Base-by-base conservation (phyloP, 2,888 invertebrate species). In the Laspeyria flexula region DNA sequence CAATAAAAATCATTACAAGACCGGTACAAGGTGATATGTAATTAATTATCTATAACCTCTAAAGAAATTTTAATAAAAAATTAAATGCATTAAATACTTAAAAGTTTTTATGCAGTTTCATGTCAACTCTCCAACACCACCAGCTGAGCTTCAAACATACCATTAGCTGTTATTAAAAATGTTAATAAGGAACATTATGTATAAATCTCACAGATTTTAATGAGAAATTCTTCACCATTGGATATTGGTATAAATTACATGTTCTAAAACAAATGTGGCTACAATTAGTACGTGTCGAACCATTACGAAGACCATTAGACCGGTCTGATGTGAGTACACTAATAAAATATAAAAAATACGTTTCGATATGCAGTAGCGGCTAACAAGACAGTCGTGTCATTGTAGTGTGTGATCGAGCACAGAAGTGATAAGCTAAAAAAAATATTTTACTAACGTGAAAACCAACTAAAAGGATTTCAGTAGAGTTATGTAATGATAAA, bases 221-320 rank as follows among this genome's bases (percentile, higher is more conserved):
- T 49, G 42, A 43, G 50, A 63, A 54, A 62, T 56, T 54, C 55
- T 46, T 47, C n/a, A 35, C 31, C 31, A 46, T 39, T 53, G 57
- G 51, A 18, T 60, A 51, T 49, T 42, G 30, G 41, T n/a, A 60
- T 52, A 65, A 54, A 63, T 63, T 38, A 55, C 37, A 10, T 47
- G 29, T 56, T 44, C 43, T 50, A 47, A 69, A 58, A 66, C 58
- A 48, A 66, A 64, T 54, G 60, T 41, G 34, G 23, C 25, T 42
- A 53, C 52, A 70, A 77, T 79, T 73, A 73, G 70, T 77, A 69
- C 68, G 75, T 73, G 77, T 69, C 66, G 65, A 54, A 46, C 61
- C 69, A 76, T 79, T 73, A 79, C 49, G 46, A 55, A 37, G 49
- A 29, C 65, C 74, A 77, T 71, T 75, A 75, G 62, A 43, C 54